Conservation (phyloP, 2,888 invertebrate genomes). For the Rotaria sp. region DNA sequence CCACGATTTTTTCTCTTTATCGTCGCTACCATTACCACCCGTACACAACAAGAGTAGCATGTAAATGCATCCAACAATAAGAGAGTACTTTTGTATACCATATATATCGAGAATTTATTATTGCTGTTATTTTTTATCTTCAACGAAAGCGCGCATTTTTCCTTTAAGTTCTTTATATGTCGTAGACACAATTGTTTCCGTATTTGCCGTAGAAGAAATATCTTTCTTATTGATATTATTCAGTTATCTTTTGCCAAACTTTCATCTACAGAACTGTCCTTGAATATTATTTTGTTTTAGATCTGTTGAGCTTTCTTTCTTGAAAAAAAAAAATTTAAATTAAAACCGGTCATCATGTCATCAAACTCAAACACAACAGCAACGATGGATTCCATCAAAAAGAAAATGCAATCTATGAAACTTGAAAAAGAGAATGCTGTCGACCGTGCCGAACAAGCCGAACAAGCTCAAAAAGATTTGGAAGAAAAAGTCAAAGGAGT, state of each 20-base stretch:
- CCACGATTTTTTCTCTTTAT: background rate
- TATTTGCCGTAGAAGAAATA: background rate
- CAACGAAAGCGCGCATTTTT: background rate
- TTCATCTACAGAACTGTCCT: background rate
- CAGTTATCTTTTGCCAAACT: background rate
- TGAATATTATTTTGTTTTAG: background rate
- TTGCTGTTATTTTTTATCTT: background rate
- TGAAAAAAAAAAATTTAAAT: background rate
- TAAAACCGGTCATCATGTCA: background rate
- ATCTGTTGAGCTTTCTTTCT: background rate
- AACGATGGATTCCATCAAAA: constrained; percentile 99
- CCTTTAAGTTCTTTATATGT: background rate
- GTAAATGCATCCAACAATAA: background rate
- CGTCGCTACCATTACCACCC: background rate
- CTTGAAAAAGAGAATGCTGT: constrained; percentile 99
- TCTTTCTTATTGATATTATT: background rate
- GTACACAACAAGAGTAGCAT: background rate
- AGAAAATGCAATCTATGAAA: constrained; percentile 99
- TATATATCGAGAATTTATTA: background rate
- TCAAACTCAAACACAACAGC: constrained; percentile 32
- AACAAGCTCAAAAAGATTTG: constrained; percentile 76
- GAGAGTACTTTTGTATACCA: background rate
- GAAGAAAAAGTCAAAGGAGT: constrained; percentile 63
- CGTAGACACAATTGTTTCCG: background rate
- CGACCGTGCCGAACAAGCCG: constrained; percentile 88